phyloP scores from a whole-genome alignment of 2,888 invertebrate species.

The Poecilus cupreus region DNA sequence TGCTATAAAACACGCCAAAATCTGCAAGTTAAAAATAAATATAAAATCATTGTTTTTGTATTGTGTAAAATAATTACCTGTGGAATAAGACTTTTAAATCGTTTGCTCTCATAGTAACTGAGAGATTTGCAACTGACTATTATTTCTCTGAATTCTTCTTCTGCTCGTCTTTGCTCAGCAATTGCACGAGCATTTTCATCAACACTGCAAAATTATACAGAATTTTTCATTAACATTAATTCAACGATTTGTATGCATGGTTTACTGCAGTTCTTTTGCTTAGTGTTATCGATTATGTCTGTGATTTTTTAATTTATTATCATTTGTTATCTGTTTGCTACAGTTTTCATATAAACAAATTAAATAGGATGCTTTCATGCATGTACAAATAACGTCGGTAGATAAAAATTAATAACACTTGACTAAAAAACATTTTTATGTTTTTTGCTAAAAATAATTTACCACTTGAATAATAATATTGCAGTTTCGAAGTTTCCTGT shows the following conservation, averaged over 20 bases:
- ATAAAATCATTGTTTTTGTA: constrained; percentile 40
- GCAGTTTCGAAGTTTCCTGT: background rate
- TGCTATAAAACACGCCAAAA: constrained; percentile 74
- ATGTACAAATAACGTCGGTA: background rate
- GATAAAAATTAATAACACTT: background rate
- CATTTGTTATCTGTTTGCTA: background rate
- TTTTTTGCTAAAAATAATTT: background rate
- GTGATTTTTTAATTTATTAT: background rate
- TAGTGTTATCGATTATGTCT: background rate
- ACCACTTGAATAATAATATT: too few relatives aligned
- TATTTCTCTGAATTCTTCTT: constrained; percentile 72
- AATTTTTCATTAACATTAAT: background rate
- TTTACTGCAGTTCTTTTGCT: background rate
- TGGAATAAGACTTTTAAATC: constrained; percentile 71
- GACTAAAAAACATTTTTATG: background rate
- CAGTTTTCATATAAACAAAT: constrained; percentile 3
- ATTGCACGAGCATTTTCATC: constrained; percentile 69
- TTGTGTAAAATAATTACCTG: too few relatives aligned
- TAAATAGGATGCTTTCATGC: constrained; percentile 2
- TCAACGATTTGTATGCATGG: constrained; percentile 7
- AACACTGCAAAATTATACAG: constrained; percentile 64
- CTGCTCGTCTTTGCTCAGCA: constrained; percentile 69
- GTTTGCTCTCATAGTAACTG: constrained; percentile 71
- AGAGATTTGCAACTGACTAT: constrained; percentile 72
- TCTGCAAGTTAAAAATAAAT: constrained; percentile 69